A percentile compares a stretch with the other conserved stretches of the same genome.
Conservation (phyloP, 2,797 vertebrate genomes). For the Argya squamiceps region DNA sequence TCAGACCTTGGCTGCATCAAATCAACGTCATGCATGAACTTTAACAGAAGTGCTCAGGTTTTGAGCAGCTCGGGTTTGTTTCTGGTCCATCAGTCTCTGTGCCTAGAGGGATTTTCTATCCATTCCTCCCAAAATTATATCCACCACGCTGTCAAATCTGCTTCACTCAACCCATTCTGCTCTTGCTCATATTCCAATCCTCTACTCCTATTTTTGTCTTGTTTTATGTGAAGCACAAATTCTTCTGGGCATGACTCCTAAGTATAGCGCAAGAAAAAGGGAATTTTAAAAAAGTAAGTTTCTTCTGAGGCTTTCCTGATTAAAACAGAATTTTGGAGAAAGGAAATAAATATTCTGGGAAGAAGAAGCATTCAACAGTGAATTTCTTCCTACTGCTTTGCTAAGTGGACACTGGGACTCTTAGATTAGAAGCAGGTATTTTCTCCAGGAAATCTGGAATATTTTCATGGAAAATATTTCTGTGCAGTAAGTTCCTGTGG, state of each 20-base stretch:
- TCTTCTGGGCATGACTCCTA: neutral
- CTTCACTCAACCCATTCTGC: neutral
- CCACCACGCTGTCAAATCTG: neutral
- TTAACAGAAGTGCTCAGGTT: neutral
- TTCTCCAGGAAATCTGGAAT: neutral
- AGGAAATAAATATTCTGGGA: neutral
- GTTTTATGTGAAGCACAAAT: fast-evolving
- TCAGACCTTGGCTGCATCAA: neutral
- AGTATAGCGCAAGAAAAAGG: neutral
- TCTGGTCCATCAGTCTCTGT: neutral
- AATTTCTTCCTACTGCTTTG: neutral
- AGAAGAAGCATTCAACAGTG: neutral
- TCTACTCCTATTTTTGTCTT: neutral
- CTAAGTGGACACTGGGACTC: neutral
- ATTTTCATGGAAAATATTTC: neutral
- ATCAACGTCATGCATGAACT: neutral
- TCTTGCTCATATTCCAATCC: neutral
- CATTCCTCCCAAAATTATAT: neutral
- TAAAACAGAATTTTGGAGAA: neutral
- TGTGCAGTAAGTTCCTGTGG: neutral
- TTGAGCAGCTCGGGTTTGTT: neutral
- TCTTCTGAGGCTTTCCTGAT: neutral
- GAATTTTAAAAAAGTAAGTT: neutral
- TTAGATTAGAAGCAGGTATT: neutral
- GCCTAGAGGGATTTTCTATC: neutral